These are phyloP conservation scores for Dipodomys stephensi DNA, from an alignment of 2,113 vertebrate species.

Conservation along the genomic window DNA sequence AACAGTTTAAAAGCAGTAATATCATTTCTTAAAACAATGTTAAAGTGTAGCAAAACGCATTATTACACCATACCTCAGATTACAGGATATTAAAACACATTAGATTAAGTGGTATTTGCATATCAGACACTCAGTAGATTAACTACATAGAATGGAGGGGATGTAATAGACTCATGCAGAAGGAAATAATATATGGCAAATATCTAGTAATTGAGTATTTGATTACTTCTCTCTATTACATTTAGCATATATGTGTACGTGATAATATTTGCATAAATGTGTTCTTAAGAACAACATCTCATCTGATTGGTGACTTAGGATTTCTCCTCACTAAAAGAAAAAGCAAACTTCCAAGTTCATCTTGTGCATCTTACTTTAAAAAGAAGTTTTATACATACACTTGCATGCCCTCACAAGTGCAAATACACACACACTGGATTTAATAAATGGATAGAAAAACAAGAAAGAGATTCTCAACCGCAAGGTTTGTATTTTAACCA, in stretches of 20 bases:
- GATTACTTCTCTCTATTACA: neutral
- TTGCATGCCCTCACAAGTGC: too few relatives aligned
- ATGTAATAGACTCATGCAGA: neutral
- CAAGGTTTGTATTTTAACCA: too few relatives aligned
- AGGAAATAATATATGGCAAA: neutral
- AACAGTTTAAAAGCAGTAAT: neutral
- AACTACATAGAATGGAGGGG: neutral
- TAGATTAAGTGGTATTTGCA: neutral
- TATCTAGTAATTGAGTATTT: neutral
- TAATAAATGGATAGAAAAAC: too few relatives aligned
- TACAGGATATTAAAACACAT: neutral
- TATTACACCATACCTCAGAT: neutral
- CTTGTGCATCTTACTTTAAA: too few relatives aligned
- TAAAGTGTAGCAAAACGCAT: neutral
- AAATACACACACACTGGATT: too few relatives aligned
- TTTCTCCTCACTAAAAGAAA: neutral
- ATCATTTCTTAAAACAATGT: neutral
- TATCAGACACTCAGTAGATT: neutral
- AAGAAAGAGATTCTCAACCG: too few relatives aligned
- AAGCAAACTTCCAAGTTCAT: neutral
- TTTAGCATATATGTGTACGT: too few relatives aligned
- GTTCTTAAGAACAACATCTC: neutral
- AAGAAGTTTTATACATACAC: too few relatives aligned
- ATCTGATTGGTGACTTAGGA: neutral
- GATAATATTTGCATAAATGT: too few relatives aligned